These are phyloP conservation scores for Artemia franciscana DNA, from an alignment of 1,140 invertebrate genomes.

Conservation along the genomic window DNA sequence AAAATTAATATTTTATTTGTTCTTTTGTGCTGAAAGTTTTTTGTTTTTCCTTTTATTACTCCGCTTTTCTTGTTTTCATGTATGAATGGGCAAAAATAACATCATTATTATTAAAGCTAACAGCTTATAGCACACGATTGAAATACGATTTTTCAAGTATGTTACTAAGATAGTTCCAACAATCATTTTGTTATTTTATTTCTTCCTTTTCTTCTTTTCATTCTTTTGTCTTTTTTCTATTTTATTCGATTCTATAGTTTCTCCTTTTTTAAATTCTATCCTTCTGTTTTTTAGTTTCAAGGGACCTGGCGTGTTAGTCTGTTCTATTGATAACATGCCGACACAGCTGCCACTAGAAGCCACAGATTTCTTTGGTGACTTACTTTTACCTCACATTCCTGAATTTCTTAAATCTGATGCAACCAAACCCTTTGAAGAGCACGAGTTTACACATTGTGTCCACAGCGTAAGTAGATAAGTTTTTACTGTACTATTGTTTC, in stretches of 20 bases:
- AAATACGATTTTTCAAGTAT: no score
- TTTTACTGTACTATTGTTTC: no score
- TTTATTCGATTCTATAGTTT: no score
- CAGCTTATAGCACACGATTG: no score
- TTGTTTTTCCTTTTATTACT: no score
- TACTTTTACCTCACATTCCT: constrained; percentile 62
- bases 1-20: no score
- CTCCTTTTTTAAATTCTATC: not conserved
- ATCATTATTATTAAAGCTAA: no score
- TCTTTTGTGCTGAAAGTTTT: no score
- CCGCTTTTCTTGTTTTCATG: no score
- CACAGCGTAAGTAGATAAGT: constrained; percentile 37
- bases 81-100: no score
- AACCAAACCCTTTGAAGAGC: constrained; percentile 49
- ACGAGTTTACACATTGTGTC: constrained; percentile 49
- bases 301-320: constrained; percentile 87
- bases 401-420: constrained; percentile 83
- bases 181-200: no score
- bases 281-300: constrained; percentile 42
- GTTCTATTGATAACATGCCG: constrained; percentile 99
- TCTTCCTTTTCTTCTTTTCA: not conserved
- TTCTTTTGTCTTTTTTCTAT: not conserved
- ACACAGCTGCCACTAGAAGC: constrained; percentile 90
- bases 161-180: no score
- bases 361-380: constrained; percentile 89